Evolutionary conservation across 2,113 vertebrate genomes (phyloP).

Genomic region (Osmerus mordax): DNA sequence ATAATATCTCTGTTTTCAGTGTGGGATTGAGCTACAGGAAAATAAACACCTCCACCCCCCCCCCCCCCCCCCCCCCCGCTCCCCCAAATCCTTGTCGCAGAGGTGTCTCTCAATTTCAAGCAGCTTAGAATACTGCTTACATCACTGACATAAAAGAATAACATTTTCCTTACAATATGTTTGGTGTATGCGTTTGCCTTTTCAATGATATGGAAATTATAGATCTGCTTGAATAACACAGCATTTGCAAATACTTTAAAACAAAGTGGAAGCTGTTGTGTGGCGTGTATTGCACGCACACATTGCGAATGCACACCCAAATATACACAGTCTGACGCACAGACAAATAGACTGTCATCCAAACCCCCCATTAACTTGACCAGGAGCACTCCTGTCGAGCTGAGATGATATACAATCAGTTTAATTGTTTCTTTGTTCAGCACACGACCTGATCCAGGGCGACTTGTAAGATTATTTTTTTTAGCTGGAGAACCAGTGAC

Average conservation of each 20-base stretch:
- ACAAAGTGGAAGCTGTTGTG: neutral
- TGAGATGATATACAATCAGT: constrained; percentile 38
- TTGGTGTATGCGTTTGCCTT: neutral
- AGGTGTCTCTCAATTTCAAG: constrained; percentile 34
- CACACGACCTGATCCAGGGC: constrained; percentile 11
- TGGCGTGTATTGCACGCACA: neutral
- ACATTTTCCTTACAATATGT: constrained; percentile 13
- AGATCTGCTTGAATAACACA: too few relatives aligned
- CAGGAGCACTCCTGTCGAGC: constrained; percentile 4
- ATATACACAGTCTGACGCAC: neutral
- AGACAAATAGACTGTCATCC: constrained; percentile 17
- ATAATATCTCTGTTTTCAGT: constrained; percentile 49
- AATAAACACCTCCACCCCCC: constrained; percentile 51
- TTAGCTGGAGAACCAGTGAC: constrained; percentile 14
- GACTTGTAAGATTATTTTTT: constrained; percentile 29
- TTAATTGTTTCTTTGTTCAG: constrained; percentile 22
- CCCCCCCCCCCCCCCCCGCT: too few relatives aligned
- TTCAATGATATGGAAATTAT: neutral
- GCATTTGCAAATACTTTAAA: too few relatives aligned
- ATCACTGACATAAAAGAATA: constrained; percentile 36
- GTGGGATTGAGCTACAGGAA: constrained; percentile 43
- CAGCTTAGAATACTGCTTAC: constrained; percentile 37
- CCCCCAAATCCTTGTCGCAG: constrained; percentile 28
- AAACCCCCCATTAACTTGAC: constrained; percentile 23
- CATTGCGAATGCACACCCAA: neutral